Evolutionary conservation across 2,113 vertebrate species (phyloP).

Genomic region (Fregata magnificens): DNA sequence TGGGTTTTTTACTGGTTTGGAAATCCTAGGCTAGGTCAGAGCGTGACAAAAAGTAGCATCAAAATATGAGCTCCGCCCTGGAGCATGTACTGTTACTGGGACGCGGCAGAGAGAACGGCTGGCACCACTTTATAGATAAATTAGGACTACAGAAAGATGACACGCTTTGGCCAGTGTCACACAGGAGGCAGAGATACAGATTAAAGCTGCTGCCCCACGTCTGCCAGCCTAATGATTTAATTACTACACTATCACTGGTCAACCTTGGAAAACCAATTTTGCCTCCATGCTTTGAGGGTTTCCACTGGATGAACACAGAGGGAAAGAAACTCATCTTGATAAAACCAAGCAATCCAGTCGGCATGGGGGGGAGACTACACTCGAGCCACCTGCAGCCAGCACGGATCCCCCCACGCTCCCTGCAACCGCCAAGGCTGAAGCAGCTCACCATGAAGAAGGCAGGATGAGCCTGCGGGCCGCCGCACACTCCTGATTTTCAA

Average conservation of each 20-base stretch:
- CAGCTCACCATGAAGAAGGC: background rate
- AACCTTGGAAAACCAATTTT: background rate
- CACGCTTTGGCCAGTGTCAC: background rate
- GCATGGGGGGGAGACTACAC: background rate
- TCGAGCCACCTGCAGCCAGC: background rate
- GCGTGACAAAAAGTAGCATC: background rate
- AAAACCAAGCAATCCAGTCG: background rate
- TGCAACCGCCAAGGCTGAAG: background rate
- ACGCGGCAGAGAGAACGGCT: no score
- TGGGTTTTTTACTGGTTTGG: background rate
- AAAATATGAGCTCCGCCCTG: background rate
- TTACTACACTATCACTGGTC: background rate
- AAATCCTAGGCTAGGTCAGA: no score
- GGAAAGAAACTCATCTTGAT: background rate
- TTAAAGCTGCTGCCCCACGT: background rate
- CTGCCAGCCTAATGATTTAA: background rate
- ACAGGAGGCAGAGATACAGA: background rate
- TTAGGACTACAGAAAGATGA: background rate
- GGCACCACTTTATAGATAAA: background rate
- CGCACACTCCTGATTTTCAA: background rate
- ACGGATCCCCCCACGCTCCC: background rate
- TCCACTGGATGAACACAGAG: background rate
- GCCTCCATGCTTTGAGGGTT: background rate
- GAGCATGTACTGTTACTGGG: rapidly evolving
- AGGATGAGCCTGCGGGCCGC: background rate